Evolutionary conservation across 2,888 invertebrate genomes (phyloP).

Genomic region (Leptinotarsa juncta): DNA sequence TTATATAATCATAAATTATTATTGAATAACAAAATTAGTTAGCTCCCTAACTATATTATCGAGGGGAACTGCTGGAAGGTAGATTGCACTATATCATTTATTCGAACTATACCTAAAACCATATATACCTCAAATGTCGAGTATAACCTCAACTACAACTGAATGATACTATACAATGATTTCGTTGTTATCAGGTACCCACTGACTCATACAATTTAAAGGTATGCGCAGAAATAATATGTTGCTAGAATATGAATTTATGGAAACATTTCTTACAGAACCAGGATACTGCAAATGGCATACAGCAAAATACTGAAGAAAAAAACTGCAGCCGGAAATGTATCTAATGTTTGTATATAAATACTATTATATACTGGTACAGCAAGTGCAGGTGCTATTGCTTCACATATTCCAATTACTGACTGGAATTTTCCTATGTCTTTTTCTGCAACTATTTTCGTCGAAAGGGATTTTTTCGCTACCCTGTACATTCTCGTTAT

Average conservation of each 20-base stretch:
- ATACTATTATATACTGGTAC: conserved; percentile 71
- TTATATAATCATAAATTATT: too few relatives aligned
- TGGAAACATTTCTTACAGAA: conserved; percentile 50
- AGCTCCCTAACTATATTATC: too few relatives aligned
- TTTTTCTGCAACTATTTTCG: conserved; percentile 60
- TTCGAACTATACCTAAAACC: too few relatives aligned
- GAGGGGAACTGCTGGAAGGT: too few relatives aligned
- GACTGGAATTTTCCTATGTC: conserved; percentile 65
- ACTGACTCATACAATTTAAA: too few relatives aligned
- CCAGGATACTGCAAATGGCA: conserved; percentile 45
- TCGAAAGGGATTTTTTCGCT: conserved; percentile 60
- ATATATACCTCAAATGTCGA: too few relatives aligned
- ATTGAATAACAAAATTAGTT: too few relatives aligned
- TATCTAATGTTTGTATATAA: conserved; percentile 67
- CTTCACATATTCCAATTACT: conserved; percentile 72
- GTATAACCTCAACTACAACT: too few relatives aligned
- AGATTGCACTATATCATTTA: too few relatives aligned
- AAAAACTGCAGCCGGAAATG: conserved; percentile 70
- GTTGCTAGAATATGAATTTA: neutral
- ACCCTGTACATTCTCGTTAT: conserved; percentile 57
- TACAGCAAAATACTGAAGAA: conserved; percentile 65
- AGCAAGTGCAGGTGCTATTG: conserved; percentile 69
- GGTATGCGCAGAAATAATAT: neutral
- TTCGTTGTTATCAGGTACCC: too few relatives aligned
- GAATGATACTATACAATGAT: too few relatives aligned